Evolutionary conservation across 2,888 invertebrate species (phyloP).

Genomic region (Torymus auratus): DNA sequence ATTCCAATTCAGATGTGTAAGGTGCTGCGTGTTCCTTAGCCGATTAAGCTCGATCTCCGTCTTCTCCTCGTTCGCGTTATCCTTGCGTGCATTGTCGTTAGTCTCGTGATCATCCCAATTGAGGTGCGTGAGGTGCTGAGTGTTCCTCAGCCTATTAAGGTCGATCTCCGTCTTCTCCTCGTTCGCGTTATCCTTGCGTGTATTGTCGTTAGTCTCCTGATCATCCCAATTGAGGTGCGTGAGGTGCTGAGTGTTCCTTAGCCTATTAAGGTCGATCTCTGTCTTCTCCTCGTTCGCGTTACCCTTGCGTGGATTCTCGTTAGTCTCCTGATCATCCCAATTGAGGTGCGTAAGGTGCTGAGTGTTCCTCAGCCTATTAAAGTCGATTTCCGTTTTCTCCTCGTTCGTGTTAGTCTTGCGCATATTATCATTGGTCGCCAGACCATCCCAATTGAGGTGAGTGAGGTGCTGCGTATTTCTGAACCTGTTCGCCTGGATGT

Average conservation of each 20-base stretch:
- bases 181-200: not conserved
- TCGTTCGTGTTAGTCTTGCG: too few relatives aligned
- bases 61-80: conserved; percentile 14
- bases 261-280: conserved; percentile 57
- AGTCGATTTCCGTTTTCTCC: conserved; percentile 46
- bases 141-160: conserved; percentile 59
- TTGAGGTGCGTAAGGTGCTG: conserved; percentile 34
- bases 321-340: conserved; percentile 29
- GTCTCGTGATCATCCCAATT: conserved; percentile 47
- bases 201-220: too few relatives aligned
- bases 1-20: conserved; percentile 58
- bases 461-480: conserved; percentile 61
- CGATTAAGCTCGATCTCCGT: conserved; percentile 58
- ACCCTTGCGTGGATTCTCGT: not conserved
- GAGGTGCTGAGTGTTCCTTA: conserved; percentile 60
- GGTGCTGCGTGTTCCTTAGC: conserved; percentile 60
- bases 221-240: conserved; percentile 58
- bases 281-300: conserved; percentile 27
- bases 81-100: not conserved
- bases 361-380: conserved; percentile 59
- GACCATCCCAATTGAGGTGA: conserved; percentile 55
- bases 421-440: too few relatives aligned
- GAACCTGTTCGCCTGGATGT: conserved; percentile 58
- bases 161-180: conserved; percentile 55
- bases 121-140: conserved; percentile 58